These are phyloP conservation scores for Harpegnathos saltator DNA, from an alignment of 1,140 invertebrate genomes.

Conservation along the genomic window DNA sequence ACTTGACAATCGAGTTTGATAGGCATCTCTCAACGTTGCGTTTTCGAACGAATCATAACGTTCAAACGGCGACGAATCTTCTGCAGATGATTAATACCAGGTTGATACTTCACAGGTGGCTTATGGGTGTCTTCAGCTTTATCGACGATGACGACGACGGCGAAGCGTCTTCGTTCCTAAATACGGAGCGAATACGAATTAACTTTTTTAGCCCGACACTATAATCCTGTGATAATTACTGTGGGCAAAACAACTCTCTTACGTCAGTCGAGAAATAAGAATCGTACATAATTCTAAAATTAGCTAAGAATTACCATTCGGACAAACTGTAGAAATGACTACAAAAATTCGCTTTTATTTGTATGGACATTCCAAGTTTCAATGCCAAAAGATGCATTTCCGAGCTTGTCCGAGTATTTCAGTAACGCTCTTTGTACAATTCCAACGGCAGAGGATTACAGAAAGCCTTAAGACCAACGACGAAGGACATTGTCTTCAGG, in stretches of 20 bases:
- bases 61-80: slow-evolving; percentile 15
- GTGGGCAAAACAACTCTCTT: not conserved
- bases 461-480: not conserved
- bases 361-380: not conserved
- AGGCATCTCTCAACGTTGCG: not conserved
- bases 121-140: slow-evolving; percentile 73
- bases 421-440: slow-evolving; percentile 6
- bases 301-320: not conserved
- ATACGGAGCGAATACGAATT: slow-evolving; percentile 74
- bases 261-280: not conserved
- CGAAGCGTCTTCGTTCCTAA: slow-evolving; percentile 77
- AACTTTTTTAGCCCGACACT: slow-evolving; percentile 29
- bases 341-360: not conserved
- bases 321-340: not conserved
- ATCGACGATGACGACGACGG: slow-evolving; percentile 46
- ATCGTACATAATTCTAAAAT: not conserved
- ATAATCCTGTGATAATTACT: slow-evolving; percentile 5
- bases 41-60: not conserved
- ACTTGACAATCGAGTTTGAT: not conserved
- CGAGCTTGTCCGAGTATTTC: slow-evolving; percentile 8
- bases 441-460: not conserved
- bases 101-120: slow-evolving; percentile 79
- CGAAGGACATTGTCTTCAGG: not conserved
- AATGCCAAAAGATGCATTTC: not conserved
- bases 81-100: not conserved